These are phyloP conservation scores for Holacanthella duospinosa DNA, from an alignment of 2,888 invertebrate species.

Conservation along the genomic window DNA sequence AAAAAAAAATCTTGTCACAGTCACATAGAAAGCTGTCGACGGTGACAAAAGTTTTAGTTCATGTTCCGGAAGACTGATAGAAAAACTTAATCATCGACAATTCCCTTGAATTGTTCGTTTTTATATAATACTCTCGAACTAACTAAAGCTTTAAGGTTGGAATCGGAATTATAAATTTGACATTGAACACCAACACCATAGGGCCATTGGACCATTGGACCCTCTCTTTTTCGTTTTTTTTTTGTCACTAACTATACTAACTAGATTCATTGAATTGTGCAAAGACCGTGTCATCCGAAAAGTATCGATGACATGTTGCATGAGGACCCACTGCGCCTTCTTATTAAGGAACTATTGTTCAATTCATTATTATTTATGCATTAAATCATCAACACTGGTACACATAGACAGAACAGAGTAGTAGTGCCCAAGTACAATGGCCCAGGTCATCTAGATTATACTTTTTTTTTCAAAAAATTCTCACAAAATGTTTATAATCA, in stretches of 20 bases:
- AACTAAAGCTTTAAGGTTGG: too few relatives aligned
- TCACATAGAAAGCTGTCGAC: neutral
- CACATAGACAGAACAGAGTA: too few relatives aligned
- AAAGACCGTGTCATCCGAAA: constrained; percentile 1
- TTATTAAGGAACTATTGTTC: neutral
- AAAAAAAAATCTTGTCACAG: neutral
- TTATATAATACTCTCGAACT: too few relatives aligned
- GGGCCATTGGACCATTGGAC: constrained; percentile 1
- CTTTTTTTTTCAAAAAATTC: too few relatives aligned
- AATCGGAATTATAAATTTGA: too few relatives aligned
- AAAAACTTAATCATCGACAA: constrained; percentile 4
- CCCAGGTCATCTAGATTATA: too few relatives aligned
- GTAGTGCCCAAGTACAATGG: too few relatives aligned
- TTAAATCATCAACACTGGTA: neutral
- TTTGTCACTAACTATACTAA: neutral
- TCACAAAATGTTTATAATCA: too few relatives aligned
- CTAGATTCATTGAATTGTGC: constrained; percentile 1
- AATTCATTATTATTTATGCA: neutral
- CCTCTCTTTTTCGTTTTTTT: too few relatives aligned
- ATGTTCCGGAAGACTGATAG: constrained; percentile 36
- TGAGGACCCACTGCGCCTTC: neutral
- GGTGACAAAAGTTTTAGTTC: constrained; percentile 20
- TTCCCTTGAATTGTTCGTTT: too few relatives aligned
- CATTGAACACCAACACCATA: too few relatives aligned
- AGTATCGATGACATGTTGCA: constrained; percentile 3